Percentiles rank a stretch among this genome's conserved stretches.
Conservation (phyloP, 37 sponge, comb jelly and placozoan species). For the Oopsacas minuta region DNA sequence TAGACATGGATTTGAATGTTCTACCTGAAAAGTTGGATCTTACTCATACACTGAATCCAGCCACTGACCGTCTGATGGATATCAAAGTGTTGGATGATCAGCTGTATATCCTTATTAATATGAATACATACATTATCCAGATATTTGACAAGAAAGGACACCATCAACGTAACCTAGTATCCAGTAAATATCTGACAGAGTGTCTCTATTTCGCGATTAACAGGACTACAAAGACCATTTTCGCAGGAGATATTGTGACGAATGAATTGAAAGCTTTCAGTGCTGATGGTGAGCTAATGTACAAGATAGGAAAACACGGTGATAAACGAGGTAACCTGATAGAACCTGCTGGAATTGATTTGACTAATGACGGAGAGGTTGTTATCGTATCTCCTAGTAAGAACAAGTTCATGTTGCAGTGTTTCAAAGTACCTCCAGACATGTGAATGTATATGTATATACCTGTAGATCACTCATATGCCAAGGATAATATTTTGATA, state of each 20-base stretch:
- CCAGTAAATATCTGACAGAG: neutral
- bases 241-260: neutral
- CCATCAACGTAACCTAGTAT: neutral
- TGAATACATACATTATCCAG: neutral
- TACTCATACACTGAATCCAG: neutral
- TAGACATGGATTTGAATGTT: neutral
- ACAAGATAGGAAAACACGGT: neutral
- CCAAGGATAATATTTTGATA: neutral
- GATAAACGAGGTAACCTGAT: neutral
- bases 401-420: slow-evolving; percentile 2
- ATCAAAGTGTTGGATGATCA: neutral
- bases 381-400: neutral
- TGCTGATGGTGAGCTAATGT: neutral
- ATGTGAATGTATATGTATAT: neutral
- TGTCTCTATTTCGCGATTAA: slow-evolving; percentile 3
- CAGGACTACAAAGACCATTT: neutral
- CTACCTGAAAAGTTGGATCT: neutral
- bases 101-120: neutral
- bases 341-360: neutral
- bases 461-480: too few relatives aligned
- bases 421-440: neutral
- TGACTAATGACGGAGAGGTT: neutral
- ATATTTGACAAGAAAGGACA: neutral
- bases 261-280: neutral
- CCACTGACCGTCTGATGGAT: slow-evolving; percentile 12